Evolutionary conservation across 2,888 invertebrate genomes (phyloP), one percentile per base, ranked within the genome.

Genomic region (Melinaea menophilus): DNA sequence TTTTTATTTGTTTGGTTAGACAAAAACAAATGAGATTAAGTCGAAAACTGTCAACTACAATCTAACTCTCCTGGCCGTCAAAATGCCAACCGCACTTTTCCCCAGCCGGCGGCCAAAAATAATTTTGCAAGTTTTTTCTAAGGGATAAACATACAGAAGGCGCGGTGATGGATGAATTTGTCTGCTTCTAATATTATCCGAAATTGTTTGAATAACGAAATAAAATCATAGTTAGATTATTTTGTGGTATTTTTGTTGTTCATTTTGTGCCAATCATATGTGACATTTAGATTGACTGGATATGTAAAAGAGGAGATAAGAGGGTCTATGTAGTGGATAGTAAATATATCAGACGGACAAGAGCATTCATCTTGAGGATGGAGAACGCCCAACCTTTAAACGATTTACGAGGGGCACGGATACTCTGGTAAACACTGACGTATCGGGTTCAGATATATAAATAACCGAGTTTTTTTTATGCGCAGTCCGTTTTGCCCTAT

Each of bases 351-450:
- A 87, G 84, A 56, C 81, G 77, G 87, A 85, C 85, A 83, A 81
- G 85, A 80, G 81, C 86, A 90, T 90, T 83, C 84, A 85, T 90
- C 89, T 88, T 84, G 78, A 85, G 84, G 84, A 85, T 82, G 82
- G 81, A 82, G 82, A 82, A 84, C 86, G 86, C 86, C 86, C 83
- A 86, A 84, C 87, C 88, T 86, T 88, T 86, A 86, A 86, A 85
- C 86, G 90, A 90, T 90, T 90, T 88, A 90, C 86, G 89, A 86
- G 82, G 85, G 79, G 79, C 78, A 76, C 81, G 80, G 77, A 22
- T 62, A 58, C 73, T 73, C 76, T 79, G 78, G 84, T 84, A 76
- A 75, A 76, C 73, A 75, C 69, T 72, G 69, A 71, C 57, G 67
- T 65, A 67, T 67, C 65, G 67, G 64, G 64, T 34, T 69, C 63